Evolutionary conservation across 1,140 invertebrate species (phyloP), one percentile per base, ranked within the genome.

Genomic region (Cryptotermes secundus): DNA sequence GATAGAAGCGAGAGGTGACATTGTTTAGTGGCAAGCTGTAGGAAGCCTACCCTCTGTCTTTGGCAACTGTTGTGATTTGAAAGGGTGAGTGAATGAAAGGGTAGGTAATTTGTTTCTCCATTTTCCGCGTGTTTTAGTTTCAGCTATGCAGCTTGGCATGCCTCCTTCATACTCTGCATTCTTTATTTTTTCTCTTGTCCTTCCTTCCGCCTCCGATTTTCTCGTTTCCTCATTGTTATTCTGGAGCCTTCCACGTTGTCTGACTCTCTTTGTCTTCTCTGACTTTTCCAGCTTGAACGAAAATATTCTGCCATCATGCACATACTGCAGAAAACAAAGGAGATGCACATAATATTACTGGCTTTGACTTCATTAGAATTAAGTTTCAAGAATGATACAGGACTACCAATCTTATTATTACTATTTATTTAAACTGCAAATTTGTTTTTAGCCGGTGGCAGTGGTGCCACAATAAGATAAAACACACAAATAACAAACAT

Each of bases 91-190:
- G 59, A 65, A 65, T 72, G 59, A 72, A n/a, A 7, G 59, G 59
- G 59, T 72, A 72, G 59, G 59, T 72, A 72, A 72, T 72, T 72
- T 72, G 59, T 72, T 72, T n/a, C n/a, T 72, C 59, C 26, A 72
- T 72, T 72, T 72, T 72, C 59, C 59, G 59, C 59, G 59, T 72
- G 59, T 72, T 72, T 72, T 72, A 72, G 59, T 72, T 72, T 72
- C 26, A 72, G 59, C 59, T 72, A 72, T 72, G 59, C n/a, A 31
- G 14, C 26, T 31, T 72, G 59, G 26, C n/a, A 72, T 72, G 59
- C 59, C 14, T 31, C 16, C 59, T 72, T 72, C 59, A 31, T 72
- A 31, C 31, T 72, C 26, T 72, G n/a, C 45, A 1, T 1, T 49
- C 45, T 49, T 49, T 49, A 6, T 12, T 72, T 72, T 72, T 72